Base-by-base conservation (phyloP, 2,797 vertebrate genomes). In the Agapornis canus region DNA sequence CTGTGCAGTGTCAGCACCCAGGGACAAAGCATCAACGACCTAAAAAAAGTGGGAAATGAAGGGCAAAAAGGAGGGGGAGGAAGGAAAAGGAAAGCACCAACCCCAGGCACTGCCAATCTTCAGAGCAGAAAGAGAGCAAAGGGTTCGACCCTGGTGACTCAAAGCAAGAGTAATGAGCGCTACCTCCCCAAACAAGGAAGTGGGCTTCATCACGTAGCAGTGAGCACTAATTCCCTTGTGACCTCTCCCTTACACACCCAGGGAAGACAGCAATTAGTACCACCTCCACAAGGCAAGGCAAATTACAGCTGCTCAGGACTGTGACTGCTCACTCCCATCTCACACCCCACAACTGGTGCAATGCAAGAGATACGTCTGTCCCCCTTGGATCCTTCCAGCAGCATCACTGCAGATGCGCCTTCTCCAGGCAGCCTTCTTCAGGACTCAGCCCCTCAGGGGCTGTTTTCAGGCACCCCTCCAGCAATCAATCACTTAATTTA, bases 121-220 rank as follows among this genome's bases (percentile, higher is more conserved):
- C 13, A 83, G 59, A 88, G 80, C 63, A 94, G 71, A 84, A 78
- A 39, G 37, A 59, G 49, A 94, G 89, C 56, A 89, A 89, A 92
- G 70, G 90, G 35, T 90, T 94, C 85, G 91, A 93, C 91, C 92
- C 52, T 3, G 32, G 69, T 94, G 95, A 96, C 90, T 93, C 92
- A 89, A 77, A 80, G 61, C 40, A 73, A 77, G 45, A 85, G 89
- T 60, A 73, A 77, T 3, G 61, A 86, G 59, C 4, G 22, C 56
- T 42, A 40, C 85, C 90, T 94, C 87, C 85, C n/a, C 69, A 49
- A n/a, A 22, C n/a, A 19, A 78, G 93, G 96, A 94, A 96, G 82
- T 25, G 32, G 85, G 94, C 71, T 96, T 13, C 2, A 21, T 63
- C 91, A 91, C 29, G 5, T 61, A 29, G 71, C 72, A 57, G 48